These are phyloP conservation scores for Psilopsiagon aurifrons DNA, from an alignment of 2,113 vertebrate species.

Conservation along the genomic window DNA sequence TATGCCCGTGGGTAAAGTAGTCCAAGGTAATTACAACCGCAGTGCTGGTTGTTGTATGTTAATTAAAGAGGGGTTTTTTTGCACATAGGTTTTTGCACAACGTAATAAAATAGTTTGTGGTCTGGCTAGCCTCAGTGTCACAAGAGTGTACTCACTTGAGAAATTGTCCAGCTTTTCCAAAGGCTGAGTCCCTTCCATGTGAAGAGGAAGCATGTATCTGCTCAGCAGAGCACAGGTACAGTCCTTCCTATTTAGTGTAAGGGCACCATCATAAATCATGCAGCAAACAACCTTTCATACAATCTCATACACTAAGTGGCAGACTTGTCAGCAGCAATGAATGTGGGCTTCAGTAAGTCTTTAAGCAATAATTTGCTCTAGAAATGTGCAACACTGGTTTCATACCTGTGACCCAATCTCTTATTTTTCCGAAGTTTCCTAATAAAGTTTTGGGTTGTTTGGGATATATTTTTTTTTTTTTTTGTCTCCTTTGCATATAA, in stretches of 20 bases:
- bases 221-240: conserved; percentile 8
- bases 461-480: neutral
- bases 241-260: conserved; percentile 8
- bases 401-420: conserved; percentile 3
- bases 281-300: conserved; percentile 1
- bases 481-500: neutral
- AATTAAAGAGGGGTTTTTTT: conserved; percentile 55
- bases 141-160: conserved; percentile 25
- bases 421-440: neutral
- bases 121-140: conserved; percentile 65
- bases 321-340: conserved; percentile 51
- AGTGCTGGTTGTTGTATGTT: conserved; percentile 58
- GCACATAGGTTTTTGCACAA: conserved; percentile 53
- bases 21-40: conserved; percentile 48
- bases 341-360: conserved; percentile 24
- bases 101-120: conserved; percentile 63
- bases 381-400: neutral
- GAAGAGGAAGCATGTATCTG: conserved; percentile 1
- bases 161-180: conserved; percentile 51
- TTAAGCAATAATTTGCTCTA: neutral
- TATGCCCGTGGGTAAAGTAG: conserved; percentile 57
- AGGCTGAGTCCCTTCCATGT: conserved; percentile 34
- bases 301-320: neutral
- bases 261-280: neutral
- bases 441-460: neutral